Evolutionary conservation across 2,888 invertebrate species (phyloP), one percentile per base, ranked within the genome.

Genomic region (Apocheima hispidaria): DNA sequence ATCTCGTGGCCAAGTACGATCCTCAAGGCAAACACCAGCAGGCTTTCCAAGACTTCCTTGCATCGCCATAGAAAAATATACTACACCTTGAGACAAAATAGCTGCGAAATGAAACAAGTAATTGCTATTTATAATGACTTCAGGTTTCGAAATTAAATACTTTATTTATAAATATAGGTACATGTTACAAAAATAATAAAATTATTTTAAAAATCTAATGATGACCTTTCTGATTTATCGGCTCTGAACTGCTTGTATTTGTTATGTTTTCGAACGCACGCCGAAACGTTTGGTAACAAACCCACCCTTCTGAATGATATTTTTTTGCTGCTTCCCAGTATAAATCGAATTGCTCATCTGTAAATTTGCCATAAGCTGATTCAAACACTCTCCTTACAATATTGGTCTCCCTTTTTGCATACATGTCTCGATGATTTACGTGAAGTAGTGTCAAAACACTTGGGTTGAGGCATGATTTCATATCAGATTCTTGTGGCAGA

Each of bases 21-120:
- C 94, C 95, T 6, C 75, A 93, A 46, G 95, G 94, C 38, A 88
- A 89, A 70, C 94, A 95, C 79, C 93, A 83, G 59, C 62, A 86
- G 40, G 74, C 85, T 2, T 88, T 91, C 71, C 70, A 87, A 68
- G 86, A 89, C 16, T 89, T 86, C 65, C 26, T 51, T 0, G 40
- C 28, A 0, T 5, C 30, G 18, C 46, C 28, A 16, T 46, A 46
- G 10, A 30, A 46, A 28, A 3, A 20, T 40, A 5, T 16, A 16
- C 5, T 14, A 14, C 35, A 4, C 14, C n/a, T 35, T 5, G 4
- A 5, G 14, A 36, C 5, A 5, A 33, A 33, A 6, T 16, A 16
- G 3, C 23, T 14, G 20, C 18, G 21, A 40, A 30, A 26, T 35
- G 30, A 61, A 58, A 51, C 20, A 36, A 68, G 14, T 20, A 16